A percentile compares a stretch with the other conserved stretches of the same genome.
phyloP scores from a whole-genome alignment of 2,888 invertebrate species.

The Venusia cambrica region DNA sequence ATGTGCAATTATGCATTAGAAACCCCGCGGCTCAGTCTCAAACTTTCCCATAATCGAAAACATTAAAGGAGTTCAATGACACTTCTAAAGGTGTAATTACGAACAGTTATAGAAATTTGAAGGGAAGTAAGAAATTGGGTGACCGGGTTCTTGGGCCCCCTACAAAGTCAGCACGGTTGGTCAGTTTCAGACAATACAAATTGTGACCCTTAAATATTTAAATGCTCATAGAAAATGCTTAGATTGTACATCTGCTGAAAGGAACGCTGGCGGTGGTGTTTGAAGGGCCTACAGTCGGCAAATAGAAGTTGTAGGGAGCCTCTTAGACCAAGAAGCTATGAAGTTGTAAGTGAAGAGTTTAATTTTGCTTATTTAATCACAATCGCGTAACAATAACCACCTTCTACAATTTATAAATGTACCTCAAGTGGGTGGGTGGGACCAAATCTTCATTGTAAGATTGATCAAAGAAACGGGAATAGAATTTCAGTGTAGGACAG shows the following conservation, averaged over 20 bases:
- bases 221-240: slow-evolving; percentile 49
- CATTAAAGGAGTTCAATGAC: slow-evolving; percentile 68
- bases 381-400: no score
- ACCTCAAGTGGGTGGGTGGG: slow-evolving; percentile 10
- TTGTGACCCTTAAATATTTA: slow-evolving; percentile 55
- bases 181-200: slow-evolving; percentile 73
- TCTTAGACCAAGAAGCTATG: slow-evolving; percentile 8
- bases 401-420: no score
- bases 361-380: no score
- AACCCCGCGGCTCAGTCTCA: slow-evolving; percentile 67
- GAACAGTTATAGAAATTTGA: slow-evolving; percentile 45
- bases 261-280: slow-evolving; percentile 25
- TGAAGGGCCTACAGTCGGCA: slow-evolving; percentile 34
- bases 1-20: slow-evolving; percentile 45
- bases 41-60: slow-evolving; percentile 59
- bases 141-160: slow-evolving; percentile 70
- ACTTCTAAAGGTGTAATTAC: slow-evolving; percentile 70
- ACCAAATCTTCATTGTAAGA: slow-evolving; percentile 5
- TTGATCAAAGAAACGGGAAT: slow-evolving; percentile 11
- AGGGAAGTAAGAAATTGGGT: slow-evolving; percentile 71
- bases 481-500: slow-evolving; percentile 18
- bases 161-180: slow-evolving; percentile 63
- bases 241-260: slow-evolving; percentile 54
- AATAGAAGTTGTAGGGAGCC: slow-evolving; percentile 37
- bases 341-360: slow-evolving; percentile 1